Percentiles rank a stretch among this genome's conserved stretches.
Evolutionary conservation across 2,113 vertebrate species (phyloP).

Genomic region (Corvus hawaiiensis): DNA sequence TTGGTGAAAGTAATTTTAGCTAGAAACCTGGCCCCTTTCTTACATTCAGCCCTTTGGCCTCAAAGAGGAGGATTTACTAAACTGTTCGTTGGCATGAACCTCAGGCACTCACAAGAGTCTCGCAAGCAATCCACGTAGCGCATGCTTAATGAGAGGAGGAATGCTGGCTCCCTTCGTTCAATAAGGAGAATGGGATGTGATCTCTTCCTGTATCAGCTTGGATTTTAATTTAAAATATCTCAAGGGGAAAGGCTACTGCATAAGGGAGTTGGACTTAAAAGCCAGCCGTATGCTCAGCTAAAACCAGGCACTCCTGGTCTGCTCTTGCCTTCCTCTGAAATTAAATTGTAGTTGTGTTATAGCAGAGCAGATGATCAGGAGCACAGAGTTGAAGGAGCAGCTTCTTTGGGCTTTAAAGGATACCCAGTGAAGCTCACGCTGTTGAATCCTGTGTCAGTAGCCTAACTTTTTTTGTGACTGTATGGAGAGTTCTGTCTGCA

Average conservation of each 20-base stretch:
- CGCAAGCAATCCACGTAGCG: neutral
- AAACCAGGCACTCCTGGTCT: neutral
- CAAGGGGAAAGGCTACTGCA: neutral
- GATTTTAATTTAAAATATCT: slow-evolving; percentile 56
- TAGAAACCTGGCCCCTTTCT: slow-evolving; percentile 77
- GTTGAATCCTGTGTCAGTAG: neutral
- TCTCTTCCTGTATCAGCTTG: slow-evolving; percentile 24
- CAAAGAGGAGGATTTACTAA: slow-evolving; percentile 69
- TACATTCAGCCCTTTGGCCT: slow-evolving; percentile 71
- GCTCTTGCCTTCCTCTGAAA: neutral
- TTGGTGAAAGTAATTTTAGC: slow-evolving; percentile 91
- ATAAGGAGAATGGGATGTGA: slow-evolving; percentile 29
- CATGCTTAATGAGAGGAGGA: slow-evolving; percentile 39
- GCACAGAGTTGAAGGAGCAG: neutral
- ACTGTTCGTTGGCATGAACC: slow-evolving; percentile 55
- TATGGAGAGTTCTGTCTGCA: rapidly evolving
- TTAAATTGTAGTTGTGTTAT: neutral
- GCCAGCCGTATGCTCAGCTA: neutral
- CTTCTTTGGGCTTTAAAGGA: neutral
- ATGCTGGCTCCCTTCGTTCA: neutral
- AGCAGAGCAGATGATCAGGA: neutral
- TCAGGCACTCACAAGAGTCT: slow-evolving; percentile 5
- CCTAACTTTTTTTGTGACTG: neutral
- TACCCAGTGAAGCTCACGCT: neutral
- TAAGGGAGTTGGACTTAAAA: slow-evolving; percentile 2